Evolutionary conservation across 2,113 vertebrate species (phyloP).

Genomic region (Myotis yumanensis): DNA sequence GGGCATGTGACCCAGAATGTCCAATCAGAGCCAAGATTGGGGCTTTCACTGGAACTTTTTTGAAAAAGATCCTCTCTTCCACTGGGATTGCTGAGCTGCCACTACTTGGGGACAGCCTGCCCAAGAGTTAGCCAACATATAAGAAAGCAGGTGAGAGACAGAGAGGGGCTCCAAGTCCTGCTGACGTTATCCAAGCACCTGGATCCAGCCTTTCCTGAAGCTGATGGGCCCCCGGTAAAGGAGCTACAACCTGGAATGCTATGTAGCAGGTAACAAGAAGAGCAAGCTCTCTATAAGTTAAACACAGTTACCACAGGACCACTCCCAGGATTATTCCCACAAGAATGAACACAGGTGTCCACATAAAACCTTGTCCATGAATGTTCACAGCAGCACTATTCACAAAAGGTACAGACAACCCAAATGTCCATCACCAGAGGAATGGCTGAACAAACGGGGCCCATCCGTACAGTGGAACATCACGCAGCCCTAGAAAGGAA

Average conservation of each 20-base stretch:
- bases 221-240: not conserved
- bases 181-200: not conserved
- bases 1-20: not conserved
- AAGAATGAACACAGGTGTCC: not conserved
- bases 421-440: not conserved
- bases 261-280: not conserved
- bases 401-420: not conserved
- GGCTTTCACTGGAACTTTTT: not conserved
- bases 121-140: not conserved
- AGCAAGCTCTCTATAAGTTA: too few species aligned
- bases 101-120: not conserved
- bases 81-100: not conserved
- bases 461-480: not conserved
- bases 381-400: not conserved
- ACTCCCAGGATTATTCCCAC: too few species aligned
- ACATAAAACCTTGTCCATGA: not conserved
- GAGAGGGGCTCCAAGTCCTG: not conserved
- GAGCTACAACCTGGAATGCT: not conserved
- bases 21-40: not conserved
- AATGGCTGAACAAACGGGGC: not conserved
- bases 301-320: not conserved
- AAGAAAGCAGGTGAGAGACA: not conserved
- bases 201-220: not conserved
- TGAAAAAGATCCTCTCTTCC: not conserved
- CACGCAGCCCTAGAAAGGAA: not conserved